A percentile compares a stretch with the other conserved stretches of the same genome.
Conservation (phyloP, 2,113 vertebrate species). For the Cairina moschata region DNA sequence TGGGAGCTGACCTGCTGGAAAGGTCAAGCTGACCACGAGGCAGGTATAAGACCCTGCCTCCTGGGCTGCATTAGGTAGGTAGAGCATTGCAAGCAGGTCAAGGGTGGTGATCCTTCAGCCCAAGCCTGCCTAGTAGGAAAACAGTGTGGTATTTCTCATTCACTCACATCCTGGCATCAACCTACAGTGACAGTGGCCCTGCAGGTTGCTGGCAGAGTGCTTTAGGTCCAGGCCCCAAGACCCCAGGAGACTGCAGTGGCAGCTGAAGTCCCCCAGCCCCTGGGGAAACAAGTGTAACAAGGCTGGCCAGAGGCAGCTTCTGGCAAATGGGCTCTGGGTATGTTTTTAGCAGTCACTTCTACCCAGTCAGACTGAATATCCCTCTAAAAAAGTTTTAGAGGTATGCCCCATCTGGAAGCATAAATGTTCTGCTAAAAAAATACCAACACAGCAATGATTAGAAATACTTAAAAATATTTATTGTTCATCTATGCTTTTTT, state of each 20-base stretch:
- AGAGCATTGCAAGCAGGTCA: neutral
- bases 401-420: neutral
- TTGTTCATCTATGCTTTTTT: neutral
- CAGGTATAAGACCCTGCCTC: neutral
- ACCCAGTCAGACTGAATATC: neutral
- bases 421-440: neutral
- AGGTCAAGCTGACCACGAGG: neutral
- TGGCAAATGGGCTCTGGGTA: neutral
- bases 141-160: too few species aligned
- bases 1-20: neutral
- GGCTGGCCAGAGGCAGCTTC: neutral
- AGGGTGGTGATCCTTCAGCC: neutral
- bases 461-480: neutral
- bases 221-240: too few species aligned
- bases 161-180: too few species aligned
- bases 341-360: neutral
- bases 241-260: too few species aligned
- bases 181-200: too few species aligned
- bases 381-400: neutral
- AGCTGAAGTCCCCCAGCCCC: too few species aligned
- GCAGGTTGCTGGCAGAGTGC: too few species aligned
- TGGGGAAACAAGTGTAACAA: neutral
- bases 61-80: neutral
- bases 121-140: too few species aligned
- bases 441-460: neutral